A percentile compares a stretch with the other conserved stretches of the same genome.
Evolutionary conservation across 2,888 invertebrate genomes (phyloP).

Genomic region (Alloscopus bannaensis): DNA sequence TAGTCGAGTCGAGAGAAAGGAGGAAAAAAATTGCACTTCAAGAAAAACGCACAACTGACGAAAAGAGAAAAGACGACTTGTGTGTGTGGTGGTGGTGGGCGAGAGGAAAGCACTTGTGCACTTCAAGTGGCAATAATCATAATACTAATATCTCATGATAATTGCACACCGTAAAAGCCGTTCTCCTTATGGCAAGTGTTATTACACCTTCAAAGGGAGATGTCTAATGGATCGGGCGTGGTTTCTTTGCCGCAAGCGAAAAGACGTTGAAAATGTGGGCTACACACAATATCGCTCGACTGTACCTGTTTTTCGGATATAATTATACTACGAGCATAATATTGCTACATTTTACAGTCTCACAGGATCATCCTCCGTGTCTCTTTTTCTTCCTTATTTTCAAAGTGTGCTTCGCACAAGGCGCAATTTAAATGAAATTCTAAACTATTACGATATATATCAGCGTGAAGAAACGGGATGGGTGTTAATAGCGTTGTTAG

Average conservation of each 20-base stretch:
- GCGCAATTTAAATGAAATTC: neutral
- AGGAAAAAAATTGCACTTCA: constrained; percentile 7
- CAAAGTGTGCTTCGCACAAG: neutral
- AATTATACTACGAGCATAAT: too few relatives aligned
- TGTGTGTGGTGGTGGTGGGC: neutral
- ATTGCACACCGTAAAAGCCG: constrained; percentile 1
- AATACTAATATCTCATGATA: constrained; percentile 22
- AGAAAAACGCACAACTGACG: too few relatives aligned
- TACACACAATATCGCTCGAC: too few relatives aligned
- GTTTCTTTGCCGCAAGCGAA: constrained; percentile 1
- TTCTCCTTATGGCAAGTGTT: constrained; percentile 8
- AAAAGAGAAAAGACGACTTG: neutral
- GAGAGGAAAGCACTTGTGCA: constrained; percentile 17
- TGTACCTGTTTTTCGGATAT: too few relatives aligned
- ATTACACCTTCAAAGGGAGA: neutral
- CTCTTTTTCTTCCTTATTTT: neutral
- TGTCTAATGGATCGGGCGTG: neutral
- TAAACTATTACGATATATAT: neutral
- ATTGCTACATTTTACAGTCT: too few relatives aligned
- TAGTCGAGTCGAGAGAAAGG: neutral
- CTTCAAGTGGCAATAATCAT: constrained; percentile 13
- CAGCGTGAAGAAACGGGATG: neutral
- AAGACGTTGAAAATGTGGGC: too few relatives aligned
- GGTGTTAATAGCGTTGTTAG: too few relatives aligned
- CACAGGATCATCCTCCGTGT: too few relatives aligned